These are phyloP conservation scores for Callitettix versicolor DNA, from an alignment of 1,140 invertebrate species.

Conservation along the genomic window DNA sequence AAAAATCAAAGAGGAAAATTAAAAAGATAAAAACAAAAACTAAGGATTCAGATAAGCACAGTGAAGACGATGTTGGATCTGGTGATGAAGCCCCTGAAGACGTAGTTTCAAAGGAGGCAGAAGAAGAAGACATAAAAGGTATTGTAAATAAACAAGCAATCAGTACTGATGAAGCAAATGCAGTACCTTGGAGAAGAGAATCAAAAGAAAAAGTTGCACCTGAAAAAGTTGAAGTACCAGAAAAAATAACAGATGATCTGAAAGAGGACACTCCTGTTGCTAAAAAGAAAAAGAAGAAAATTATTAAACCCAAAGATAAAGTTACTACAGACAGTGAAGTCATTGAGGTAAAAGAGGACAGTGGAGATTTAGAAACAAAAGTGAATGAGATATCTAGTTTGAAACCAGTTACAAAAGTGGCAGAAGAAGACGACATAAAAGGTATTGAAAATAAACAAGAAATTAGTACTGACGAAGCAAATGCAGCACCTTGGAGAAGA, in stretches of 20 bases:
- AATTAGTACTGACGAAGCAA: constrained; percentile 16
- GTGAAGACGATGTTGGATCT: constrained; percentile 8
- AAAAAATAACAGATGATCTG: constrained; percentile 8
- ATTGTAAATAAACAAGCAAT: neutral
- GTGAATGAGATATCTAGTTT: constrained; percentile 11
- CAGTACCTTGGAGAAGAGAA: constrained; percentile 4
- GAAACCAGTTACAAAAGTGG: too few relatives aligned
- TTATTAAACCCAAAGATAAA: neutral
- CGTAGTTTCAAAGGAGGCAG: too few relatives aligned
- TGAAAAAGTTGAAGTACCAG: neutral
- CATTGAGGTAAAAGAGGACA: constrained; percentile 4
- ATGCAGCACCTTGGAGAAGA: constrained; percentile 9
- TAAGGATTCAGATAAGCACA: neutral
- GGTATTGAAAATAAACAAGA: constrained; percentile 11
- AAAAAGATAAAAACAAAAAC: constrained; percentile 4
- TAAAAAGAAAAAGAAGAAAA: neutral
- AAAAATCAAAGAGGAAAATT: constrained; percentile 15
- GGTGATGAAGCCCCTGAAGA: too few relatives aligned
- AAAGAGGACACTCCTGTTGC: neutral
- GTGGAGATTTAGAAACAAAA: constrained; percentile 22
- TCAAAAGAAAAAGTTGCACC: neutral
- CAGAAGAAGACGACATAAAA: constrained; percentile 17
- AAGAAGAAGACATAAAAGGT: neutral
- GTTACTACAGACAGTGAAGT: neutral
- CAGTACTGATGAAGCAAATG: constrained; percentile 1